Evolutionary conservation across 2,888 invertebrate species (phyloP).

Genomic region (Iselma pallidipennis): DNA sequence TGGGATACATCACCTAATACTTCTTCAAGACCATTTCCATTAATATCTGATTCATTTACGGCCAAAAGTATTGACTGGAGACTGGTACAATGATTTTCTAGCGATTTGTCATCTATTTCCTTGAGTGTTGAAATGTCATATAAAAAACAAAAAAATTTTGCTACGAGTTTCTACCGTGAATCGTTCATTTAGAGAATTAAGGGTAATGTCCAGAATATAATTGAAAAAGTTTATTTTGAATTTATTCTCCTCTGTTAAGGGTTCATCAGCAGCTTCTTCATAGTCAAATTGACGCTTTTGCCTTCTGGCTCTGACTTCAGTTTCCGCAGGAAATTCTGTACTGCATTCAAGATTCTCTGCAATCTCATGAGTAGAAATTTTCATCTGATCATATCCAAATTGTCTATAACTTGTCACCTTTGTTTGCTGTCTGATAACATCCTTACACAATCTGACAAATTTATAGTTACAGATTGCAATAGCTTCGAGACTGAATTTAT

Average conservation of each 20-base stretch:
- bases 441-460: constrained; percentile 25
- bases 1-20: constrained; percentile 20
- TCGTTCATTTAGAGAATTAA: constrained; percentile 24
- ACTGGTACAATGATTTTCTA: constrained; percentile 22
- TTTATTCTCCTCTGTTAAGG: constrained; percentile 23
- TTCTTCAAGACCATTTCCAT: constrained; percentile 24
- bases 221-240: constrained; percentile 24
- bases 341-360: too few species aligned
- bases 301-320: constrained; percentile 24
- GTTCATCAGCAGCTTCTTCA: constrained; percentile 24
- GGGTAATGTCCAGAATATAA: constrained; percentile 19
- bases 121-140: constrained; percentile 20
- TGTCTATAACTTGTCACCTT: too few species aligned
- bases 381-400: too few species aligned
- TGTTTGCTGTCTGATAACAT: constrained; percentile 15
- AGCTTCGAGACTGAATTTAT: constrained; percentile 27
- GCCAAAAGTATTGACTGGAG: constrained; percentile 23
- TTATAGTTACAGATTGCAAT: constrained; percentile 29
- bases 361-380: too few species aligned
- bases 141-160: constrained; percentile 21
- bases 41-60: constrained; percentile 26
- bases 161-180: constrained; percentile 22
- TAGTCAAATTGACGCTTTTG: constrained; percentile 20
- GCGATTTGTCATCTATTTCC: constrained; percentile 19
- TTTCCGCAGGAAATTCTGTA: too few species aligned